Evolutionary conservation across 1,140 invertebrate genomes (phyloP), one percentile per base, ranked within the genome.

Genomic region (Anoplophora glabripennis): DNA sequence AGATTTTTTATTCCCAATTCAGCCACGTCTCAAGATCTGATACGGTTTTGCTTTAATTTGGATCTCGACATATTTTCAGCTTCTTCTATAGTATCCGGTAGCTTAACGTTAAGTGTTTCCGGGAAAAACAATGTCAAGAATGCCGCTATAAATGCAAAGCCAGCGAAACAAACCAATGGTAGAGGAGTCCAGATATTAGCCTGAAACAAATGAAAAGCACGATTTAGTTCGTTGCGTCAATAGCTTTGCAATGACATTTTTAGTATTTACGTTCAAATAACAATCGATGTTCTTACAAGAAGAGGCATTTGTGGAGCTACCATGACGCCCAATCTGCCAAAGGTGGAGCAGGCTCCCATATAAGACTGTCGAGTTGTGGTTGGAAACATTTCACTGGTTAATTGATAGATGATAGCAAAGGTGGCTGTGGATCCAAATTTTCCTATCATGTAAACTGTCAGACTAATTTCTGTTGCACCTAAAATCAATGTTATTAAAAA

Each of bases 351-450:
- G 59, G 77, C 85, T 57, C 74, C 85, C 11, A 89, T 77, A 36
- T 87, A 72, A 10, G 84, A 85, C 61, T 82, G 81, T 51, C 87
- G 78, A 51, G 84, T 71, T 47, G 78, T 78, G 9, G 88, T 90
- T 11, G 88, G 88, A 73, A 87, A 90, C 72, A 89, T 77, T 76
- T 90, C 88, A 14, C 85, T 81, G 2, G 86, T 87, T 64, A 84
- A 86, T 61, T 89, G 80, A 74, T 88, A 89, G 7, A 87, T 74
- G 11, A 85, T 81, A 61, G 84, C 84, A 71, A 89, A 89, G 0
- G 86, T 83, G 65, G 83, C 80, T 10, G 87, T 85, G 49, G 87
- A 87, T 21, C 84, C 81, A 70, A 86, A 83, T 76, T 90, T 92
- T 9, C 89, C 89, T n/a, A 83, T 67, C 56, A 92, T 78, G 69